phyloP scores from a whole-genome alignment of 2,113 vertebrate species.

The Oreochromis niloticus region DNA sequence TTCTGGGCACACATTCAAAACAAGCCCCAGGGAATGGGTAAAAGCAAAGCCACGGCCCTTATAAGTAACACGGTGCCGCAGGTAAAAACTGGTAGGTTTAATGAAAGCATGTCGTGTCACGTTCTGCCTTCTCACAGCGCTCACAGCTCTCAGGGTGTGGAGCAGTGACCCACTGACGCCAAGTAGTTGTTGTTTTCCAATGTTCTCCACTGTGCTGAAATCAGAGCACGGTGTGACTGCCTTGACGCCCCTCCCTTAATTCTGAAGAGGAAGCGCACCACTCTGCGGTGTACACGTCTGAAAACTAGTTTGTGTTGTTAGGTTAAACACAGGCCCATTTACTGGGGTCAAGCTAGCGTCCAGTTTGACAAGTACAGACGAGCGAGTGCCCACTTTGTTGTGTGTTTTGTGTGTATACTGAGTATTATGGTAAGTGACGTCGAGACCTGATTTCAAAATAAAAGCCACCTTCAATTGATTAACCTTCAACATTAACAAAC shows the following conservation, averaged over 20 bases:
- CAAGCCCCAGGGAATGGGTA: accelerated
- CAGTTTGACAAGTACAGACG: neutral
- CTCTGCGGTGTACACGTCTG: neutral
- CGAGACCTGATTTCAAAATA: neutral
- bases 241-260: neutral
- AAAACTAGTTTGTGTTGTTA: neutral
- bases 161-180: no score
- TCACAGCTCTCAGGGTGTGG: neutral
- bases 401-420: neutral
- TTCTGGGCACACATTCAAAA: neutral
- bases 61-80: neutral
- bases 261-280: neutral
- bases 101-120: neutral
- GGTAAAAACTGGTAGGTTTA: neutral
- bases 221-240: neutral
- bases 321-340: neutral
- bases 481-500: neutral
- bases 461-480: neutral
- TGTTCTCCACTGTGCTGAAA: neutral
- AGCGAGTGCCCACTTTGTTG: neutral
- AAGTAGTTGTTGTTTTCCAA: neutral
- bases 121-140: neutral
- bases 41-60: neutral
- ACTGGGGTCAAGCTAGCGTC: neutral
- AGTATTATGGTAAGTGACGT: neutral